Evolutionary conservation across 2,113 vertebrate genomes (phyloP).

Genomic region (Campylomormyrus numenius): DNA sequence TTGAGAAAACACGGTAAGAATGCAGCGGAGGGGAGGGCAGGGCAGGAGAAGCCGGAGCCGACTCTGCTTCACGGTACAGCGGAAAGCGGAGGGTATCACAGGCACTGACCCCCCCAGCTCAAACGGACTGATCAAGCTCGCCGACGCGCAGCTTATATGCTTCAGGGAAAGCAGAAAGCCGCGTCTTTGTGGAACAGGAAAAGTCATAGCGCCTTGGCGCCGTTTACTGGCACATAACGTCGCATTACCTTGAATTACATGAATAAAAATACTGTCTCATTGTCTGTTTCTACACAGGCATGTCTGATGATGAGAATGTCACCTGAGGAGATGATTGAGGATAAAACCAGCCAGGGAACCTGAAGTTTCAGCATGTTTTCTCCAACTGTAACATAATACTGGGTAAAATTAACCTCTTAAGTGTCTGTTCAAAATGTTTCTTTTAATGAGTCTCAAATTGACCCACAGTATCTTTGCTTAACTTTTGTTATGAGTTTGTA

Average conservation of each 20-base stretch:
- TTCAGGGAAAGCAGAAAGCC: background rate
- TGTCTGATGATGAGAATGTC: background rate
- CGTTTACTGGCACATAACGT: background rate
- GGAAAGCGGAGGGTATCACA: background rate
- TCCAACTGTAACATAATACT: background rate
- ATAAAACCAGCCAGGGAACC: background rate
- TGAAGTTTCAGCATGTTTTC: background rate
- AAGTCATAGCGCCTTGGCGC: background rate
- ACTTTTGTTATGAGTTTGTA: background rate
- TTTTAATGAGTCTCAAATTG: background rate
- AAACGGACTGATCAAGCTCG: background rate
- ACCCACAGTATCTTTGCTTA: background rate
- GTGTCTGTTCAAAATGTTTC: background rate
- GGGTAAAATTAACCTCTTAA: background rate
- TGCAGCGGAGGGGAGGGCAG: conserved; percentile 3
- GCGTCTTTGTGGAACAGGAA: background rate
- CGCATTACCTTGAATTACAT: background rate
- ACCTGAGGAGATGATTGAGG: background rate
- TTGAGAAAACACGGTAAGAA: conserved; percentile 25
- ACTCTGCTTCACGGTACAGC: background rate
- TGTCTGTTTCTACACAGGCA: background rate
- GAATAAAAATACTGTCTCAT: background rate
- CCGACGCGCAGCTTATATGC: background rate
- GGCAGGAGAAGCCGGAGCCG: background rate
- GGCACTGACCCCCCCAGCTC: background rate